Evolutionary conservation across 2,797 vertebrate species (phyloP), one percentile per base, ranked within the genome.

Genomic region (Tarsius wallacei): DNA sequence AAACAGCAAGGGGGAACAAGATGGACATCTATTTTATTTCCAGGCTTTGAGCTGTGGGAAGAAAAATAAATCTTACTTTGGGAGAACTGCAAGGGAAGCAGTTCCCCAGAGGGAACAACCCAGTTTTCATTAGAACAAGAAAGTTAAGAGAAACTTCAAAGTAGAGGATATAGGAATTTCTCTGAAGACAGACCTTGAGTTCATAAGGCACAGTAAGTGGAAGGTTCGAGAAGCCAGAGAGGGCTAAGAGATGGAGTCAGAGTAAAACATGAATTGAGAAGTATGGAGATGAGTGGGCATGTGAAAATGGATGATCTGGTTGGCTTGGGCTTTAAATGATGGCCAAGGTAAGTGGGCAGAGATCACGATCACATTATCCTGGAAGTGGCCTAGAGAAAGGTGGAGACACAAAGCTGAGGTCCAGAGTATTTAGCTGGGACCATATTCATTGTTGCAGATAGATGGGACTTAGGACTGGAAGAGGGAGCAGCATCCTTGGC

Each of bases 51-150:
- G 66, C n/a, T 53, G 53, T 36, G 11, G 57, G 71, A 93, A 85
- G 24, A 90, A 68, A 96, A 81, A 26, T 81, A 93, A 12, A 26
- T 90, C 59, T 86, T 96, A 24, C 36, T 64, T 63, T 63, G 49
- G 22, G 42, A 85, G 33, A 90, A n/a, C 57, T 81, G 36, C 81
- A 73, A 86, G 47, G 64, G 49, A 66, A 96, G 47, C 42, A 93
- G 63, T 26, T 5, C n/a, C n/a, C 7, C 31, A 64, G 33, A 85
- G 47, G n/a, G 33, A 84, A 53, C 26, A 68, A 10, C 22, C n/a
- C 19, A 61, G 31, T 95, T 26, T 51, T 68, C n/a, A n/a, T 59
- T n/a, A 81, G 81, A 90, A 78, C 8, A 78, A 84, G 57, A 86
- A 61, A 61, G 21, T 36, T 51, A 80, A 71, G 33, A 71, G 19